Evolutionary conservation across 2,113 vertebrate species (phyloP).

Genomic region (Heteronetta atricapilla): DNA sequence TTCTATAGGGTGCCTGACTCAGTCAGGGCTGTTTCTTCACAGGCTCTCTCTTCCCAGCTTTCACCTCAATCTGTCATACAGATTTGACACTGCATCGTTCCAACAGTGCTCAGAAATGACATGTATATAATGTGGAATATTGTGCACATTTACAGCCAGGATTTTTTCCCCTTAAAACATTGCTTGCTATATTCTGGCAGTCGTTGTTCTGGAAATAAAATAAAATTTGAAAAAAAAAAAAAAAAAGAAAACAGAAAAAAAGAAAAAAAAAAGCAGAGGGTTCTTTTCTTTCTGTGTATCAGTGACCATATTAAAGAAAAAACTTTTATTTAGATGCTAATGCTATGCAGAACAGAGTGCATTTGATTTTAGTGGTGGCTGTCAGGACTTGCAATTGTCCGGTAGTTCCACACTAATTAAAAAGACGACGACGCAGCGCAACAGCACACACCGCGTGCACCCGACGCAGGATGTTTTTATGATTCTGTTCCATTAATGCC

Average conservation of each 20-base stretch:
- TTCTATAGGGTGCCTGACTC: conserved; percentile 87
- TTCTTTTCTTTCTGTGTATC: conserved; percentile 11
- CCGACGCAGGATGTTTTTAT: conserved; percentile 40
- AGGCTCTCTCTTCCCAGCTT: conserved; percentile 88
- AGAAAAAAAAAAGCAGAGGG: background rate
- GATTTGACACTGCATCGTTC: conserved; percentile 97
- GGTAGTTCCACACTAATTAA: conserved; percentile 20
- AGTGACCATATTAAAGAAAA: background rate
- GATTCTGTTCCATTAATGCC: conserved; percentile 57
- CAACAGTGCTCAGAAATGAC: conserved; percentile 92
- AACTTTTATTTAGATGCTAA: conserved; percentile 43
- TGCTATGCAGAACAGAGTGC: background rate
- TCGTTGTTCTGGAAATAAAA: conserved; percentile 38
- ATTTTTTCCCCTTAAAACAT: conserved; percentile 72
- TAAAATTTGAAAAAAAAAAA: background rate
- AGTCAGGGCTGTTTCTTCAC: conserved; percentile 86
- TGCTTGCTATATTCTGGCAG: conserved; percentile 66
- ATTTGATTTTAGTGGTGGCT: background rate
- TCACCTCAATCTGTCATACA: conserved; percentile 99
- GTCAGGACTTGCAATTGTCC: conserved; percentile 27
- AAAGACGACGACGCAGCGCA: background rate
- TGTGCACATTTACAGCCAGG: conserved; percentile 96
- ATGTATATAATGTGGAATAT: conserved; percentile 99
- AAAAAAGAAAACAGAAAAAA: too few relatives aligned
- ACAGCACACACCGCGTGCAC: background rate